Base-by-base conservation (phyloP, 2,888 invertebrate species). In the Watsonalla cultraria region DNA sequence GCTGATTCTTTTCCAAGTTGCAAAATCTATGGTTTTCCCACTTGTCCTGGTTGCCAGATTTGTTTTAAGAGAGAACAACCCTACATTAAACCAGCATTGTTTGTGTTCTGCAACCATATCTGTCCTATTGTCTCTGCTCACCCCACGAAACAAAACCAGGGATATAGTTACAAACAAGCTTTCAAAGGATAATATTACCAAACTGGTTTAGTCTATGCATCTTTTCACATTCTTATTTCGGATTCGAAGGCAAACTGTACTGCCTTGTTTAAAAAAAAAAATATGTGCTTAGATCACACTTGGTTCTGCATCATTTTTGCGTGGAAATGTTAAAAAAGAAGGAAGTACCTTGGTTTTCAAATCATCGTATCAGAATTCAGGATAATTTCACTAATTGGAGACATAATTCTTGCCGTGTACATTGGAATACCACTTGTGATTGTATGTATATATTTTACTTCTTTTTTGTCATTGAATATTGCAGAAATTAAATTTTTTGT, bases 311-410 rank as follows among this genome's bases (percentile, higher is more conserved):
- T 62, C 55, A 54, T 59, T 60, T 58, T 68, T 68, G 68, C 70
- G 60, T 66, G 68, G 76, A 72, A 57, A 90, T 91, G 91, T 76
- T 91, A 64, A 90, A 89, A 75, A 90, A 87, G 65, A 89, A 86
- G 62, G 90, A 90, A 69, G 77, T 74, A 55, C 84, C 85, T 11
- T 90, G 90, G 90, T 87, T 83, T 61, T 78, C 84, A 0, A 86
- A 86, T 70, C 86, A 84, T 65, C 74, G 84, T 6, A 74, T 87
- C 50, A 72, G 88, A 60, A 77, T 84, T 45, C 86, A 86, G 56
- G 87, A 90, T 63, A 87, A 84, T 66, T 82, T 83, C 50, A 64
- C 75, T 15, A 80, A 75, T 70, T 82, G 86, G 83, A 75, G 84
- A 49, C 77, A 83, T 51, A 72, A 81, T 52, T 70, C 78, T 13